Percentiles rank a stretch among this genome's conserved stretches.
Conservation (phyloP, 2,113 vertebrate genomes). For the Columbina picui region DNA sequence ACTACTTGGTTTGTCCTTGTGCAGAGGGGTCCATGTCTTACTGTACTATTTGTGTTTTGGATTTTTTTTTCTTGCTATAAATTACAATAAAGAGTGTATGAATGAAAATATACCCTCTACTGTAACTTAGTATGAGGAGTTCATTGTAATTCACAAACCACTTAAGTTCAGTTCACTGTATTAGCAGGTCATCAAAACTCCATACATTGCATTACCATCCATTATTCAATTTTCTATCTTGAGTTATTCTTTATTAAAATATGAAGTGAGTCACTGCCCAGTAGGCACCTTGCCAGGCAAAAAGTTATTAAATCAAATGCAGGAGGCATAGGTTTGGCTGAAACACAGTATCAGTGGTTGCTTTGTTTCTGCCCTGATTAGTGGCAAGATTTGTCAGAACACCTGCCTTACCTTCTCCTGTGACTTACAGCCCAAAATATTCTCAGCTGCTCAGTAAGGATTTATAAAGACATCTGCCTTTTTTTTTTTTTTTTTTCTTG, state of each 20-base stretch:
- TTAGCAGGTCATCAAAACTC: slow-evolving; percentile 29
- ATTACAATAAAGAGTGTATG: background rate
- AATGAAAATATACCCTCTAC: background rate
- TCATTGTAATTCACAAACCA: slow-evolving; percentile 31
- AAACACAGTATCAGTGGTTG: background rate
- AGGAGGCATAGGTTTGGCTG: background rate
- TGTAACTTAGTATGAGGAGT: slow-evolving; percentile 1
- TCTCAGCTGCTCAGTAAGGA: background rate
- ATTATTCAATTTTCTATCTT: background rate
- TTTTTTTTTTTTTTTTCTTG: background rate
- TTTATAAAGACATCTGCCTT: background rate
- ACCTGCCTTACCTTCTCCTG: background rate
- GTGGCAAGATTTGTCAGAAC: background rate
- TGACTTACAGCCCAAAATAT: background rate
- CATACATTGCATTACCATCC: slow-evolving; percentile 9
- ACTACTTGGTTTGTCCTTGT: background rate
- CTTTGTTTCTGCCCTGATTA: slow-evolving; percentile 23
- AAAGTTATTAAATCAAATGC: slow-evolving; percentile 34
- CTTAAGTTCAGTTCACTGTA: background rate
- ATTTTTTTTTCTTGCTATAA: slow-evolving; percentile 5
- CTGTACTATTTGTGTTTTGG: background rate
- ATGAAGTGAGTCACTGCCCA: background rate
- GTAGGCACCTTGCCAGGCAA: slow-evolving; percentile 12
- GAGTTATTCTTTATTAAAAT: slow-evolving; percentile 10
- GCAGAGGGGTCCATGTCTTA: background rate